Base-by-base conservation (phyloP, 2,888 invertebrate genomes). In the Byasa hedistus region DNA sequence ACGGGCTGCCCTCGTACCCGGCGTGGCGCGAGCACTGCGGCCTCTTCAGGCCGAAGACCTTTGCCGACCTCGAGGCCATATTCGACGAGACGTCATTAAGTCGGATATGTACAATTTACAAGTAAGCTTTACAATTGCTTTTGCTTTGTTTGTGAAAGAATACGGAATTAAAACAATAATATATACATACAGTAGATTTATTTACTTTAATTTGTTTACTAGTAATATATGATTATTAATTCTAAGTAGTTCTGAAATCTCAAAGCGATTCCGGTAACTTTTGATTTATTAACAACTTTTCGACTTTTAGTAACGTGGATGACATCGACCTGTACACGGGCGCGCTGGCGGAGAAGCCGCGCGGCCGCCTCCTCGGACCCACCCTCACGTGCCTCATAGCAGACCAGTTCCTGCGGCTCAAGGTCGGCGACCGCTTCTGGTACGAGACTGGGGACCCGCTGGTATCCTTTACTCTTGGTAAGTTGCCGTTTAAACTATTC, bases 281-380 rank as follows among this genome's bases (percentile, higher is more conserved):
- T 32, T 32, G 32, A 32, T 32, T 32, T 8, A 32, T 32, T 32
- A 32, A n/a, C n/a, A n/a, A n/a, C n/a, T 32, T 2, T 4, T 3
- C 19, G 21, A 48, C 8, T 66, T 72, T 0, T 75, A 88, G 88
- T 22, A 83, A 92, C 39, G 95, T 97, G 0, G 95, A 96, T 7
- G 98, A 98, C 82, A 94, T 98, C 39, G 98, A 98, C 83, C 83
- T 98, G 36, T 98, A 97, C 85, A 96, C 97, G 1, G 98, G 98
- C 0, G 96, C 96, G 0, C 81, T 98, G 52, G 96, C 97, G 19
- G 98, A 98, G 80, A 92, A 93, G 15, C 96, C 96, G 92, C 65
- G 85, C 89, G 74, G 96, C 3, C 95, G 96, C 1, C 93, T 97
- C 23, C 93, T 98, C 61, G 98, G 98, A 0, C 96, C 98, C 0